Base-by-base conservation (phyloP, 2,113 vertebrate species). In the Coptodon bakossiorum region DNA sequence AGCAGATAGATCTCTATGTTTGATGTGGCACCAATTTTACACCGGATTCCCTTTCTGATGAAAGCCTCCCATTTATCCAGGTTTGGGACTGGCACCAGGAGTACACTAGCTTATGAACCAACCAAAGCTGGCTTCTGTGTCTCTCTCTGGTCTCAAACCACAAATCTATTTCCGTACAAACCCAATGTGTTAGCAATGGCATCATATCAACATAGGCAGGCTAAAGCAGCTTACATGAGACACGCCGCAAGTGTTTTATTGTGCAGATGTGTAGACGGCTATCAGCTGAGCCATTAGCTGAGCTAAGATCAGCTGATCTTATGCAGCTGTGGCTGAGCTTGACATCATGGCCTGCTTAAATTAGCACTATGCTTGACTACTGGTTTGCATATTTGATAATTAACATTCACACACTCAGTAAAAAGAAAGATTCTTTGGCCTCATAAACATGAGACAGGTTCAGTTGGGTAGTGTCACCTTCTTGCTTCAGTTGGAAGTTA, bases 91-190 rank as follows among this genome's bases (percentile, higher is more conserved):
- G 36, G 36, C 63, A 40, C 36, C 36, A 22, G 63, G 66, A 71
- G 66, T 24, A 71, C 1, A 7, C 36, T 14, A 43, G 66, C 7
- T 71, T 71, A 40, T 68, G 63, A 68, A 38, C 36, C 63, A 38
- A 0, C n/a, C 63, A 38, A 68, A 40, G 36, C 17, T 36, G 31
- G 31, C 1, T 4, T 36, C 17, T 61, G 57, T 34, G 27, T 31
- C 7, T 2, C 57, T 31, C 57, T 61, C 56, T 34, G 31, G 1
- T 66, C 10, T 66, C 61, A 36, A 66, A 13, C 19, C 0, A 4
- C 0, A 0, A 10, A 66, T 66, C 61, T 68, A 68, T 40, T 40
- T 40, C 19, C 2, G 0, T 73, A 27, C 22, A 19, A 19, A 10
- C 16, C 29, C 9, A 73, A 27, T 6, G 68, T 48, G 5, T 73